Base-by-base conservation (phyloP, 2,797 vertebrate genomes). In the Pseudopleuronectes americanus region DNA sequence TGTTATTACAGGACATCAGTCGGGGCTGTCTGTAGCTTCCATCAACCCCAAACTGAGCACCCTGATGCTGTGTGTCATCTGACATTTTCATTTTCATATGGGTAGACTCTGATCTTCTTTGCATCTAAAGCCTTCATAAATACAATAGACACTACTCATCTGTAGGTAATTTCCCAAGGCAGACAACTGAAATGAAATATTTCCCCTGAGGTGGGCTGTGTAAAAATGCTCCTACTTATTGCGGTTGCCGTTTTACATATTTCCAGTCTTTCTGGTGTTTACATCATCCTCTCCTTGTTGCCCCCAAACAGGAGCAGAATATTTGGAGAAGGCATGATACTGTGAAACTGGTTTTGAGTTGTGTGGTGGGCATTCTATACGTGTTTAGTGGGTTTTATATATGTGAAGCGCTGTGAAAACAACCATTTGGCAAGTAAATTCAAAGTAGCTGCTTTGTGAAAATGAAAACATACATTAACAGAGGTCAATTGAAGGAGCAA, bases 161-260 rank as follows among this genome's bases (percentile, higher is more conserved):
- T 54, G 65, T 57, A 80, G 74, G 80, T 87, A 76, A 91, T 89
- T 88, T 90, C 81, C 84, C 83, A 51, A 19, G 79, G 36, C 51
- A 48, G 56, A 64, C 33, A 77, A 69, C 36, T 74, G 74, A 79
- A 74, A 43, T 74, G 36, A 36, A 1, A 86, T 51, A 88, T 88
- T 85, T 88, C 84, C 80, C 85, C 54, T 5, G 77, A 66, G 84
- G 57, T 23, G 22, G 17, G 19, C 38, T 47, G 61, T 33, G 54
- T 64, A 55, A 76, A 82, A 83, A 80, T 65, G 41, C 38, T 80
- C 58, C 21, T 22, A 49, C 48, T 57, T 74, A 28, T 76, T 36
- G 22, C n/a, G 52, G 21, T 69, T 65, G 28, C 62, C 57, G 41
- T 77, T 87, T 71, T 76, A 71, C 72, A 83, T 61, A 69, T 62